Conservation (phyloP, 2,888 invertebrate species). For the Diaprepes abbreviatus region DNA sequence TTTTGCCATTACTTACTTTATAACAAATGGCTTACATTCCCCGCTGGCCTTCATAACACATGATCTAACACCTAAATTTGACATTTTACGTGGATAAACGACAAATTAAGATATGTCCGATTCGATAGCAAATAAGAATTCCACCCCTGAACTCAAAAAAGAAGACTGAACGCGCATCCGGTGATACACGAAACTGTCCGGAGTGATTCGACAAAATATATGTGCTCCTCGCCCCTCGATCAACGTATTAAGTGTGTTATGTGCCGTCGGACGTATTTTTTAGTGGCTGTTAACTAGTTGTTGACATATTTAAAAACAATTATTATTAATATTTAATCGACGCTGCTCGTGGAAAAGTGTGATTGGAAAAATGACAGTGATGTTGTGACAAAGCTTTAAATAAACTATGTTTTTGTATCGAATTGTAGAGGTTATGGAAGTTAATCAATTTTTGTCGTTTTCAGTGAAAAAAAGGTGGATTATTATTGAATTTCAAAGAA, state of each 20-base stretch:
- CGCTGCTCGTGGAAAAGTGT: slow-evolving; percentile 32
- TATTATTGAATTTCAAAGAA: no score
- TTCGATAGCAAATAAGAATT: no score
- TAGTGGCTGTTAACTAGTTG: slow-evolving; percentile 63
- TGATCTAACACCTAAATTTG: no score
- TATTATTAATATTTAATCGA: slow-evolving; percentile 46
- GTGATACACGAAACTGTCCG: slow-evolving; percentile 7
- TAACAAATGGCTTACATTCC: no score
- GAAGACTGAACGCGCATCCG: slow-evolving; percentile 26
- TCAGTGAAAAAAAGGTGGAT: no score
- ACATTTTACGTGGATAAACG: no score
- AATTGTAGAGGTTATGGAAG: slow-evolving; percentile 2
- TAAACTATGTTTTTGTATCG: slow-evolving; percentile 10
- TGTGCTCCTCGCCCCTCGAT: slow-evolving; percentile 37
- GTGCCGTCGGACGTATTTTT: slow-evolving; percentile 62
- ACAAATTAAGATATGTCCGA: no score
- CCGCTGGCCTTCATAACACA: no score
- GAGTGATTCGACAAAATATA: slow-evolving; percentile 16
- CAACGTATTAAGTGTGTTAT: slow-evolving; percentile 40
- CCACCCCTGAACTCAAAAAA: background rate
- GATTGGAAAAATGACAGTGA: slow-evolving; percentile 37
- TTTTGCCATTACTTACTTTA: no score
- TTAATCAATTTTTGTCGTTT: no score
- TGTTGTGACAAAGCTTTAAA: slow-evolving; percentile 25
- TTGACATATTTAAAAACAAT: slow-evolving; percentile 60